phyloP scores from a whole-genome alignment of 2,888 invertebrate species.

The Drosophila prolongata region DNA sequence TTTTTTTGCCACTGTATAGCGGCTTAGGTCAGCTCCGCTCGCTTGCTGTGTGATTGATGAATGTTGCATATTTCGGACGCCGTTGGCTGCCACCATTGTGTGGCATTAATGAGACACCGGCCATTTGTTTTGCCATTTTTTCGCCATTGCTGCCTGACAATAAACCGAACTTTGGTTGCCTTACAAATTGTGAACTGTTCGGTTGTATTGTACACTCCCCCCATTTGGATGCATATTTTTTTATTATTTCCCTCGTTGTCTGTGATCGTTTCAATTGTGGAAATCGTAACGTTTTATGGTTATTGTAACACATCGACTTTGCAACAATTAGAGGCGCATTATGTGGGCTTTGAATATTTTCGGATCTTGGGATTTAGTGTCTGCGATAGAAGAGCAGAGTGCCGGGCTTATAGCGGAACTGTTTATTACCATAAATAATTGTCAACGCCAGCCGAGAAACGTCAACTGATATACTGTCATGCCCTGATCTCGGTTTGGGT shows the following conservation, averaged over 20 bases:
- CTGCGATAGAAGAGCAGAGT: constrained; percentile 42
- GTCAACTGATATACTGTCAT: constrained; percentile 73
- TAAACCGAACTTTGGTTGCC: constrained; percentile 44
- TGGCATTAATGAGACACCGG: constrained; percentile 76
- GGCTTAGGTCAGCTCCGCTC: constrained; percentile 19
- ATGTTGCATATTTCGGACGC: constrained; percentile 81
- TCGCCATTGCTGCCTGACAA: constrained; percentile 52
- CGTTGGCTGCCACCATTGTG: constrained; percentile 72
- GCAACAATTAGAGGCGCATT: constrained; percentile 66
- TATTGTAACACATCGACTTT: constrained; percentile 59
- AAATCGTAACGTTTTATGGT: constrained; percentile 54
- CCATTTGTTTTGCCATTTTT: constrained; percentile 67
- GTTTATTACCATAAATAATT: constrained; percentile 81
- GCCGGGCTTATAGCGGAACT: constrained; percentile 62
- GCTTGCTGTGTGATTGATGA: constrained; percentile 80
- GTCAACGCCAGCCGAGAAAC: constrained; percentile 66
- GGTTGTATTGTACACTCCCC: constrained; percentile 8
- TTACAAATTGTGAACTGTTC: constrained; percentile 36
- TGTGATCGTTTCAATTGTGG: constrained; percentile 48
- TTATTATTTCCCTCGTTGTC: constrained; percentile 10
- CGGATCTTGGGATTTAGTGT: constrained; percentile 46
- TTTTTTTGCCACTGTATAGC: constrained; percentile 6
- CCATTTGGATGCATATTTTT: neutral
- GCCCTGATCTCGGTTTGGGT: constrained; percentile 54
- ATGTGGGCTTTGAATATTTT: constrained; percentile 47